Conservation (phyloP, 2,888 invertebrate species). For the Drymonia ruficornis region DNA sequence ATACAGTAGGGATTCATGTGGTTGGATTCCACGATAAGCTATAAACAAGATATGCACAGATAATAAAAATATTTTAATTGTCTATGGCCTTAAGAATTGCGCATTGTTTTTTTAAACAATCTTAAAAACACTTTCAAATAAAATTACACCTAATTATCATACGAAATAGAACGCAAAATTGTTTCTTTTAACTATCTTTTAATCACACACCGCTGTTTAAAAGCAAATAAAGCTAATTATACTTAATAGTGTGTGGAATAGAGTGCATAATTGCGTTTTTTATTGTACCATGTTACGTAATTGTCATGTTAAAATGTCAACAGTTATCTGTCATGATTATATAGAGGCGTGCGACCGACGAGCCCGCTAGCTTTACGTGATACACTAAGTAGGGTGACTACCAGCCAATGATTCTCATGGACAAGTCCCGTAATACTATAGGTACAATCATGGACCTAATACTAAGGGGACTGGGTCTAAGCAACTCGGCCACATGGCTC, state of each 20-base stretch:
- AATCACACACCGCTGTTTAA: no score
- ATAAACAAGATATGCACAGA: constrained; percentile 3
- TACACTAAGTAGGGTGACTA: constrained; percentile 8
- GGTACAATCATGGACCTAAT: no score
- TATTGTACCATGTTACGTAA: constrained; percentile 11
- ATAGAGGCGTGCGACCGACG: constrained; percentile 27
- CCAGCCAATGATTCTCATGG: no score
- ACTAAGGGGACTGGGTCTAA: no score
- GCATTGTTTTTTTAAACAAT: constrained; percentile 3
- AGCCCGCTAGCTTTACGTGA: constrained; percentile 21
- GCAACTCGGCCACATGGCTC: no score
- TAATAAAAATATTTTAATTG: background rate
- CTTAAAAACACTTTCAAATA: background rate
- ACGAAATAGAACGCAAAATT: background rate
- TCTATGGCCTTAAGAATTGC: constrained; percentile 3
- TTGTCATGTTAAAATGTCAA: constrained; percentile 34
- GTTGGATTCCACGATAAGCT: constrained; percentile 1
- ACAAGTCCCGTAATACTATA: no score
- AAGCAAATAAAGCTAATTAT: no score
- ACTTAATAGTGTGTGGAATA: background rate
- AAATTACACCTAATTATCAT: background rate
- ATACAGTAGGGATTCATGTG: background rate
- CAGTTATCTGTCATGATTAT: constrained; percentile 14
- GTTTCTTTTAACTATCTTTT: background rate
- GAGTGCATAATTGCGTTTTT: background rate